Conservation (phyloP, 30 jellyfish, hydroid and myxozoan species). For the Haliclystus octoradiatus region DNA sequence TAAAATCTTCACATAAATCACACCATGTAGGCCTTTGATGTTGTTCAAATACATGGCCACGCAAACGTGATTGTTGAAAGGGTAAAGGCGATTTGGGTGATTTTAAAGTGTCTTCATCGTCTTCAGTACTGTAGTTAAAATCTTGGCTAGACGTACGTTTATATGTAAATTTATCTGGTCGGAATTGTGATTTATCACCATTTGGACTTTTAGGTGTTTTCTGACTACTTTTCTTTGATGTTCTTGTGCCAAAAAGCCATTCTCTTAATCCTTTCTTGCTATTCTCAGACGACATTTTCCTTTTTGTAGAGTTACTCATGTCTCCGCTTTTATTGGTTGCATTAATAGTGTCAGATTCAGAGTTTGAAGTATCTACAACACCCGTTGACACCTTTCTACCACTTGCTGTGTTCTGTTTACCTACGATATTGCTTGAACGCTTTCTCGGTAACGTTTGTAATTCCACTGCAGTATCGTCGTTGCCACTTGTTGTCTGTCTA, state of each 20-base stretch:
- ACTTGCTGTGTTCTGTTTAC: background rate
- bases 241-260: conserved; percentile 44
- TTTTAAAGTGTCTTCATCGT: background rate
- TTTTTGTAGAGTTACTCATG: background rate
- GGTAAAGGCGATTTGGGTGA: conserved; percentile 8
- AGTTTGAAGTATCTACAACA: background rate
- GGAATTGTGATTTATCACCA: background rate
- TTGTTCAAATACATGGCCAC: conserved; percentile 54
- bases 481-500: background rate
- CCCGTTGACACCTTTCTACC: background rate
- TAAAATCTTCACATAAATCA: conserved; percentile 82
- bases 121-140: background rate
- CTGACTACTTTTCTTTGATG: background rate
- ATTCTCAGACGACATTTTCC: conserved; percentile 1
- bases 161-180: background rate
- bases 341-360: background rate
- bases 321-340: background rate
- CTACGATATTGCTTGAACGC: background rate
- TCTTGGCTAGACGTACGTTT: background rate
- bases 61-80: background rate
- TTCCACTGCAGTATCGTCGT: background rate
- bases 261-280: conserved; percentile 33
- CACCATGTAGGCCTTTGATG: conserved; percentile 90
- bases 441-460: background rate
- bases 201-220: background rate